These are phyloP conservation scores for Lobophora halterata DNA, from an alignment of 2,888 invertebrate species.

Conservation along the genomic window DNA sequence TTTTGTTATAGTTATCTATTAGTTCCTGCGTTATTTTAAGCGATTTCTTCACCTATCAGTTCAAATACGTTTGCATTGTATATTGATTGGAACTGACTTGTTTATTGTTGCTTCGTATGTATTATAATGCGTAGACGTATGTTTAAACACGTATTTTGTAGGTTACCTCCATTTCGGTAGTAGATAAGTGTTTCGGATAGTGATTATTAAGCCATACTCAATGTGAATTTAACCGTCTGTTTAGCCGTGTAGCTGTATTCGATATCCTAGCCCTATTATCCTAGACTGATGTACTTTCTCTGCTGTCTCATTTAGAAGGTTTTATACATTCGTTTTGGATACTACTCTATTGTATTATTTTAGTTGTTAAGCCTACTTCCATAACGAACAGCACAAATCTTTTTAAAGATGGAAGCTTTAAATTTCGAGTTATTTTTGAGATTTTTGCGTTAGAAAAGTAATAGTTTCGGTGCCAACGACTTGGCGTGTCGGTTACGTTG, in stretches of 20 bases:
- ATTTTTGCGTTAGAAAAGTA: conserved; percentile 43
- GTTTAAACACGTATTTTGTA: conserved; percentile 64
- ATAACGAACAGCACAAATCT: conserved; percentile 67
- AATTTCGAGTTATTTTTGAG: conserved; percentile 58
- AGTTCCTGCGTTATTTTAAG: conserved; percentile 53
- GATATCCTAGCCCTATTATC: conserved; percentile 51
- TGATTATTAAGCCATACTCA: conserved; percentile 69
- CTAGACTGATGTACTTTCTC: conserved; percentile 56
- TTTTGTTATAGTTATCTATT: conserved; percentile 52
- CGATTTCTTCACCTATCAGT: conserved; percentile 54
- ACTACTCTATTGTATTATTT: conserved; percentile 43
- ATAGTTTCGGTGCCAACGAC: conserved; percentile 50
- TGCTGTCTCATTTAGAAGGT: conserved; percentile 41
- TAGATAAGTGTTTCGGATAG: conserved; percentile 71
- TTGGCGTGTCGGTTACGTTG: conserved; percentile 39
- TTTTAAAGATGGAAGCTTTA: conserved; percentile 51
- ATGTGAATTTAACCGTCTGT: conserved; percentile 66
- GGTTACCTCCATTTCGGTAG: conserved; percentile 48
- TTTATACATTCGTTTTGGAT: conserved; percentile 50
- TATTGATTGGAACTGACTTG: conserved; percentile 12
- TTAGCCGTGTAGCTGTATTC: conserved; percentile 55
- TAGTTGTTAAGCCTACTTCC: conserved; percentile 64
- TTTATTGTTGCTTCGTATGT: conserved; percentile 12
- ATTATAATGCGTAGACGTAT: conserved; percentile 44
- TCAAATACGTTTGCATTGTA: conserved; percentile 49